Base-by-base conservation (phyloP, 2,888 invertebrate genomes). In the Lasioglossum vierecki region DNA sequence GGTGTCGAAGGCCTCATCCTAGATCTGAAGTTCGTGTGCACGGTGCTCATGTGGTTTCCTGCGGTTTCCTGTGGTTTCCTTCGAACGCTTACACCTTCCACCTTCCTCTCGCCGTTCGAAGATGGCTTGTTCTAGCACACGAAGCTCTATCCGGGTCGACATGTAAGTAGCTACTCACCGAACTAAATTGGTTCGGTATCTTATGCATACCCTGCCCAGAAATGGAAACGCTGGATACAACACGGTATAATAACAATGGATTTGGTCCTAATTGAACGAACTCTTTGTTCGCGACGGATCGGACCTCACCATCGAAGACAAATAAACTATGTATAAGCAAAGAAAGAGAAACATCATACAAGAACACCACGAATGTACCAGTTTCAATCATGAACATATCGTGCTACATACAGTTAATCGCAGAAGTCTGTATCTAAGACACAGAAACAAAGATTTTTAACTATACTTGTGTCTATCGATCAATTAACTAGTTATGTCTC, bases 41-140 rank as follows among this genome's bases (percentile, higher is more conserved):
- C 66, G 35, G 9, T 35, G 66, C 66, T 66, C 66, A 6, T 72
- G 41, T 39, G 72, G 35, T 66, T 66, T 35, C 66, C 66, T 66
- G 66, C 41, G 71, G 63, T 66, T 66, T 66, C 63, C 63, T 66
- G 66, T n/a, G 71, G 63, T 66, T 66, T 66, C 66, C 66, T 66
- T 18, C 35, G 35, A 66, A 66, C 66, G 35, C 66, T 66, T 66
- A 35, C 35, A 66, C 66, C 63, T 66, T 66, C 66, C 9, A 66
- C 35, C 66, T 22, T 66, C 8, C 35, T 63, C 66, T 35, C 66
- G 66, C 66, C 18, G 35, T 30, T 66, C 35, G 30, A 66, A 66
- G 18, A 66, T 35, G 22, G 35, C 66, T 66, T 66, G 66, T 66
- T 66, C 35, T 35, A 39, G 22, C 41, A 72, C 66, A 53, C 53